Base-by-base conservation (phyloP, 64 coral and sea anemone genomes). In the Montipora sp. region DNA sequence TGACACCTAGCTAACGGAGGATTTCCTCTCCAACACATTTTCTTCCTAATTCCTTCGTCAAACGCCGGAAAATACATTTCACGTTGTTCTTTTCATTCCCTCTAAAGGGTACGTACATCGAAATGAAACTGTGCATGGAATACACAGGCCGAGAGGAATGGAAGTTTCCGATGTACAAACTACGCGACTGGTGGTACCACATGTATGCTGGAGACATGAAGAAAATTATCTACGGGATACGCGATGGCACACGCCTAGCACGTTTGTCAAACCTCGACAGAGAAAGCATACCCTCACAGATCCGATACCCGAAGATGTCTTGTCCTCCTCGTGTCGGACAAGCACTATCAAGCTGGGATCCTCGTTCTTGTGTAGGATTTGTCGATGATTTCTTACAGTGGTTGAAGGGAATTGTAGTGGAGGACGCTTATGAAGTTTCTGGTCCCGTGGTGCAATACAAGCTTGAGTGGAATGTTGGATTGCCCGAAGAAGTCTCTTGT, bases 181-280 rank as follows among this genome's bases (percentile, higher is more conserved):
- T 85, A 45, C 83, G 83, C 48, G 83, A 85, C 68, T 85, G 83
- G 83, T 85, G 83, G 83, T 85, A 85, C 55, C 83, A 85, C 61
- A 85, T 67, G 83, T 85, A 71, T 85, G 83, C 83, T 68, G 83
- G 83, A 68, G 83, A 85, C 68, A 85, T 85, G 83, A 85, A 85
- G 55, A 61, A 72, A 68, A 48, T 72, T 68, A 67, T 85, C 51
- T 85, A 85, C 83, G 83, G 83, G 59, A 70, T 85, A 15, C 83
- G 83, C 0, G 10, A 55, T 2, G 3, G 51, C 0, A 55, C 51
- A 2, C 51, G 51, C 51, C 51, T 55, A 55, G 51, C 0, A 10
- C 3, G 51, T 55, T 10, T 55, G 10, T 55, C 51, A 55, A 59
- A n/a, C 23, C 61, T 51, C 47, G 11, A 3, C 48, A 47, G 27